A percentile compares a stretch with the other conserved stretches of the same genome.
These are phyloP conservation scores for Thunnus thynnus DNA, from an alignment of 2,113 vertebrate genomes.

Conservation along the genomic window DNA sequence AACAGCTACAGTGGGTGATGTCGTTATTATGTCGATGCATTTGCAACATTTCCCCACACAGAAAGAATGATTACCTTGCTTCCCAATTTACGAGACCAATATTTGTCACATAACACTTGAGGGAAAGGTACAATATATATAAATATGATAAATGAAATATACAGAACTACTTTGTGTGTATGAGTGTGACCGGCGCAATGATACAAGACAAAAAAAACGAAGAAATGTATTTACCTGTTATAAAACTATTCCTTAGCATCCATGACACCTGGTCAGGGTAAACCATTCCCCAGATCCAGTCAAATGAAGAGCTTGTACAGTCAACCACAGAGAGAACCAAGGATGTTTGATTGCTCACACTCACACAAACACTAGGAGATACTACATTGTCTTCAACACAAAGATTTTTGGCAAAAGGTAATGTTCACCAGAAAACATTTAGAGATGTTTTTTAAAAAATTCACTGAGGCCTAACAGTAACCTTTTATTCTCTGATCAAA, in stretches of 20 bases:
- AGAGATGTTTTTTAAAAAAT: too few species aligned
- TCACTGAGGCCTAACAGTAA: too few species aligned
- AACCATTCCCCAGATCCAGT: slow-evolving; percentile 5
- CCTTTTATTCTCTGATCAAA: too few species aligned
- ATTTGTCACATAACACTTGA: too few species aligned
- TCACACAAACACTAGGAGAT: neutral
- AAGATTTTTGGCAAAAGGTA: too few species aligned
- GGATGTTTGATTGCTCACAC: neutral
- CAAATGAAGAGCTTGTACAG: neutral
- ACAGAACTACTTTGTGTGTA: neutral
- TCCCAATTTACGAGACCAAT: too few species aligned
- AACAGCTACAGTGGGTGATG: too few species aligned
- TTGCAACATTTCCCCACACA: too few species aligned
- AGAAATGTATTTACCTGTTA: slow-evolving; percentile 31
- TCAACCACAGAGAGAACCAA: neutral
- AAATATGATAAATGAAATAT: neutral
- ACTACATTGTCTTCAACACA: neutral
- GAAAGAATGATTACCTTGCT: too few species aligned
- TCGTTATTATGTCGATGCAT: too few species aligned
- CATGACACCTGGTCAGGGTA: neutral
- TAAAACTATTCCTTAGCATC: slow-evolving; percentile 40
- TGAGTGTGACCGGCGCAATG: neutral
- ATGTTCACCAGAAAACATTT: too few species aligned
- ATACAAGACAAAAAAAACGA: neutral
- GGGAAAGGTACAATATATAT: neutral